phyloP scores from a whole-genome alignment of 2,888 invertebrate genomes.

The Lasius platythorax region DNA sequence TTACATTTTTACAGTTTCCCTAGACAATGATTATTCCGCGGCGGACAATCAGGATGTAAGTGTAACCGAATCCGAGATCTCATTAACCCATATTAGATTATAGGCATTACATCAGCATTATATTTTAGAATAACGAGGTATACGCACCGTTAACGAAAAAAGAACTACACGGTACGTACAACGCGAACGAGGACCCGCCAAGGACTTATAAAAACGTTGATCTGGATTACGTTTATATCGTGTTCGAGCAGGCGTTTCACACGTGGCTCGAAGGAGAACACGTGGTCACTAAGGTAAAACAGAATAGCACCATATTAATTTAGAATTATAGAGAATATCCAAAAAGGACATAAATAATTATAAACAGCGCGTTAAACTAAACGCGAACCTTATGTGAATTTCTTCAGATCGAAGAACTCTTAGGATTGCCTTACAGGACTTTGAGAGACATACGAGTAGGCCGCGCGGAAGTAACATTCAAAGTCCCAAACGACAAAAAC shows the following conservation, averaged over 20 bases:
- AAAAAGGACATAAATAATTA: background rate
- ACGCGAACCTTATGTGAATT: background rate
- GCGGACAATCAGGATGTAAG: conserved; percentile 33
- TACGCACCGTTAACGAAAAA: conserved; percentile 78
- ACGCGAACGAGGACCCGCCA: conserved; percentile 20
- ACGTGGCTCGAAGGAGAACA: conserved; percentile 92
- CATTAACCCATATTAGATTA: background rate
- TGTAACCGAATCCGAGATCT: background rate
- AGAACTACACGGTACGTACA: conserved; percentile 63
- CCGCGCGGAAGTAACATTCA: conserved; percentile 92
- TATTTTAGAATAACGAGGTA: conserved; percentile 62
- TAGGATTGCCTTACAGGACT: conserved; percentile 89
- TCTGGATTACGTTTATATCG: conserved; percentile 92
- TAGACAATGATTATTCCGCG: conserved; percentile 47
- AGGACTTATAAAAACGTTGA: conserved; percentile 87
- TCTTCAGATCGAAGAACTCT: conserved; percentile 84
- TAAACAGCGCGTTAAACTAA: background rate
- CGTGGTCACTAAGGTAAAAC: conserved; percentile 87
- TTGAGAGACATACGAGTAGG: conserved; percentile 91
- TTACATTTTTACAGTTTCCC: background rate
- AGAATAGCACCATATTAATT: background rate
- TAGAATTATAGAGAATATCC: background rate
- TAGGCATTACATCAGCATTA: conserved; percentile 6
- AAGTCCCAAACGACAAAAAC: conserved; percentile 90
- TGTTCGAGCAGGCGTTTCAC: conserved; percentile 89